Evolutionary conservation across 2,888 invertebrate species (phyloP).

Genomic region (Rhingia rostrata): DNA sequence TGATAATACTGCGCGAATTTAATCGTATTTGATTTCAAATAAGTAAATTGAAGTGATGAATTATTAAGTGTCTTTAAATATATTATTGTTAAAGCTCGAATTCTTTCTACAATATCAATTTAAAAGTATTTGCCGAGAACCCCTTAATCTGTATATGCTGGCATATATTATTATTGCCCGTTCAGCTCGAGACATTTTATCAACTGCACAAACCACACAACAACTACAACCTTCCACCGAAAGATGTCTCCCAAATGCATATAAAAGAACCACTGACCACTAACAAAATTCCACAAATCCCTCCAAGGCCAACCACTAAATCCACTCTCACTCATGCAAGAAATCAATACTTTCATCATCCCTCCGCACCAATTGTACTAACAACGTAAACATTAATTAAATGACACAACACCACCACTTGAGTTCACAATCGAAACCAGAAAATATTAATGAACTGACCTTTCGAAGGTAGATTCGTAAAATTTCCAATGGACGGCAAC

Average conservation of each 20-base stretch:
- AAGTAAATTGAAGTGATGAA: too few relatives aligned
- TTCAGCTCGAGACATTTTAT: neutral
- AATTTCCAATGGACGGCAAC: constrained; percentile 19
- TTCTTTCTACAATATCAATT: too few relatives aligned
- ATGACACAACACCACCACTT: constrained; percentile 6
- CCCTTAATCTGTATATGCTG: neutral
- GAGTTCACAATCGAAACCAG: neutral
- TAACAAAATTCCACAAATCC: neutral
- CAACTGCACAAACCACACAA: neutral
- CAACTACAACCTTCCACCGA: neutral
- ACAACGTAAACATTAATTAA: neutral
- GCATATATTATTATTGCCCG: neutral
- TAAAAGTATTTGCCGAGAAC: neutral
- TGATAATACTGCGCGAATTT: too few relatives aligned
- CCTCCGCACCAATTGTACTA: neutral
- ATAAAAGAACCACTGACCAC: neutral
- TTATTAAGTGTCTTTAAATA: too few relatives aligned
- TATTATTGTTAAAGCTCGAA: too few relatives aligned
- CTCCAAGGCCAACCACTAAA: constrained; percentile 23
- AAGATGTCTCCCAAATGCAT: constrained; percentile 4
- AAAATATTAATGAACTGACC: neutral
- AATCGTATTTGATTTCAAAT: too few relatives aligned
- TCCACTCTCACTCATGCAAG: constrained; percentile 3
- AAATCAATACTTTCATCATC: constrained; percentile 27
- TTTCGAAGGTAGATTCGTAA: neutral